Evolutionary conservation across 2,888 invertebrate species (phyloP).

Genomic region (Lasioglossum zephyrum): DNA sequence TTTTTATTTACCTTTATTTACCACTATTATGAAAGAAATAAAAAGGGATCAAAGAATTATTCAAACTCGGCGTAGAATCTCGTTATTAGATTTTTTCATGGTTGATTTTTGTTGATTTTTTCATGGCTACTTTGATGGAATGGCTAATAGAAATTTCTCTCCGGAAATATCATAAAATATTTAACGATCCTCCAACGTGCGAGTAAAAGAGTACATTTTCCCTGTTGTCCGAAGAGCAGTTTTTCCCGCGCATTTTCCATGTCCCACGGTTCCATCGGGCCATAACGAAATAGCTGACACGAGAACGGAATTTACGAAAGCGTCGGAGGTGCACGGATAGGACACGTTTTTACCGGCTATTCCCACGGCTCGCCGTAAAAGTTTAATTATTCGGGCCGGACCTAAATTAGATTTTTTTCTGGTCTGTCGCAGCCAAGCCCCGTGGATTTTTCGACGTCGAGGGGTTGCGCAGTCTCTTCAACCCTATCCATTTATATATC

Average conservation of each 20-base stretch:
- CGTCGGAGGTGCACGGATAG: slow-evolving; percentile 16
- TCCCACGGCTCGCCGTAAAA: slow-evolving; percentile 48
- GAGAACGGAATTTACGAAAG: slow-evolving; percentile 62
- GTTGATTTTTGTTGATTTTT: too few relatives aligned
- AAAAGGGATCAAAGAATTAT: neutral
- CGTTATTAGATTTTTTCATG: neutral
- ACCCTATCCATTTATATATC: neutral
- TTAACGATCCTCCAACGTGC: neutral
- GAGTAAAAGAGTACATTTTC: neutral
- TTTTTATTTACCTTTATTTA: too few relatives aligned
- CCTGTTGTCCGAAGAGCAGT: neutral
- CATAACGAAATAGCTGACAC: slow-evolving; percentile 30
- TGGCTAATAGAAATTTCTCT: neutral
- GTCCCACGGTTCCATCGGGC: neutral
- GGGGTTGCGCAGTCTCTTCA: neutral
- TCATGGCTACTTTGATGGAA: neutral
- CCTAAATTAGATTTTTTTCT: slow-evolving; percentile 64
- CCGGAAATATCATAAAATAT: neutral
- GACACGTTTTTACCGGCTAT: slow-evolving; percentile 58
- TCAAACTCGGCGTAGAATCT: neutral
- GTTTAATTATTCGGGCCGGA: slow-evolving; percentile 60
- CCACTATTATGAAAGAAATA: too few relatives aligned
- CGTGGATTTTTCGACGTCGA: neutral
- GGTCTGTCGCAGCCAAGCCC: neutral
- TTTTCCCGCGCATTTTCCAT: neutral